These are phyloP conservation scores for Syngnathus rostellatus DNA, from an alignment of 2,797 vertebrate genomes.

Conservation along the genomic window DNA sequence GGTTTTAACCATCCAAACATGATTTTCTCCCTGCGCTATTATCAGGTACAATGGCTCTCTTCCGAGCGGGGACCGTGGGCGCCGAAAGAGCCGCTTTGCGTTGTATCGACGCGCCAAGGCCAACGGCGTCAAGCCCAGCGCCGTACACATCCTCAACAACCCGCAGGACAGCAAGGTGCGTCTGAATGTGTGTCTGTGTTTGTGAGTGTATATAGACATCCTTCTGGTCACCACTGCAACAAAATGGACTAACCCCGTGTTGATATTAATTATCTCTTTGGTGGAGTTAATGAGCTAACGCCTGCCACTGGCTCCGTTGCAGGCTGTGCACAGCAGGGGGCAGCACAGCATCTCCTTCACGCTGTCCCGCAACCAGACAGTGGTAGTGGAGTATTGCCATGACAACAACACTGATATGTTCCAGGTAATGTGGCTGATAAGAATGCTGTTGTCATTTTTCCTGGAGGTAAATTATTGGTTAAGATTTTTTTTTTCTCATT, in stretches of 20 bases:
- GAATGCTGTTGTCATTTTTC: too few species aligned
- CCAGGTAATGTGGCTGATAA: slow-evolving; percentile 71
- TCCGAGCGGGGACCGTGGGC: slow-evolving; percentile 87
- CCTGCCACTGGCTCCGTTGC: slow-evolving; percentile 41
- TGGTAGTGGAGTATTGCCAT: slow-evolving; percentile 94
- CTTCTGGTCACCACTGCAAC: not conserved
- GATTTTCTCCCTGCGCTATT: slow-evolving; percentile 16
- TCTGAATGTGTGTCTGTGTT: not conserved
- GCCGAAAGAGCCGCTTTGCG: slow-evolving; percentile 94
- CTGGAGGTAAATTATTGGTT: too few species aligned
- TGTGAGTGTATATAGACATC: slow-evolving; percentile 50
- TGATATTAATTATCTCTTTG: not conserved
- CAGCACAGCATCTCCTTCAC: slow-evolving; percentile 97
- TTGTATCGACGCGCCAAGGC: slow-evolving; percentile 85
- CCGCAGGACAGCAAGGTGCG: slow-evolving; percentile 90
- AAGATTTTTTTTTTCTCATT: too few species aligned
- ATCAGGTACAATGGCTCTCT: slow-evolving; percentile 94
- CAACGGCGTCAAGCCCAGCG: slow-evolving; percentile 90
- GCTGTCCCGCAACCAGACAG: slow-evolving; percentile 89
- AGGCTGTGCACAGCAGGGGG: slow-evolving; percentile 93
- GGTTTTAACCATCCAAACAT: not conserved
- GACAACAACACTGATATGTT: slow-evolving; percentile 97
- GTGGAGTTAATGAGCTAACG: not conserved
- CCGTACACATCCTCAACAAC: slow-evolving; percentile 90
- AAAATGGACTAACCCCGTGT: not conserved